A percentile compares a stretch with the other conserved stretches of the same genome.
Conservation (phyloP, 2,797 vertebrate species). For the Pipistrellus pygmaeus region DNA sequence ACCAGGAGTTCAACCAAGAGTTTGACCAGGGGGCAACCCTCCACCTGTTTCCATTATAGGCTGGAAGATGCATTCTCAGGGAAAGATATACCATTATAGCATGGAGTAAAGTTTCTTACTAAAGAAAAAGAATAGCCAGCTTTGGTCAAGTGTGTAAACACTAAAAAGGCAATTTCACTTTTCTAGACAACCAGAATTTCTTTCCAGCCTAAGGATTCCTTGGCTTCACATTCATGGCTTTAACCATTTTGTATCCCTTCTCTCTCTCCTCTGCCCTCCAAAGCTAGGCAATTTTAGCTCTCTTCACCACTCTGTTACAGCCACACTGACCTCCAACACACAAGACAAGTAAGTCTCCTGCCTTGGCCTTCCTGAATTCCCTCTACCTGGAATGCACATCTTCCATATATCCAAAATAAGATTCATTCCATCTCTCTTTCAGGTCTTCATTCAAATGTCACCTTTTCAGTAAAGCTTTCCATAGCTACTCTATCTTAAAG, state of each 20-base stretch:
- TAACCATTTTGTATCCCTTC: background rate
- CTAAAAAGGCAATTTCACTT: constrained; percentile 16
- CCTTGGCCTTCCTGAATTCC: constrained; percentile 25
- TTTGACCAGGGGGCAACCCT: background rate
- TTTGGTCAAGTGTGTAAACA: background rate
- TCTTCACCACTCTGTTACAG: background rate
- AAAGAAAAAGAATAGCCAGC: background rate
- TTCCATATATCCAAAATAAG: background rate
- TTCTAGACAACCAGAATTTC: constrained; percentile 43
- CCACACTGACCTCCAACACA: background rate
- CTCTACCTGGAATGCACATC: background rate
- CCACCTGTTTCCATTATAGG: background rate
- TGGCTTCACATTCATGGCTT: background rate
- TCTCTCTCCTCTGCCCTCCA: background rate
- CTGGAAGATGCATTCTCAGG: constrained; percentile 5
- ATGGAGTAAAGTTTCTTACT: constrained; percentile 14
- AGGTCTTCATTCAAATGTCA: constrained; percentile 27
- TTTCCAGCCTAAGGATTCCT: constrained; percentile 47
- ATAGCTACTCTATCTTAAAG: background rate
- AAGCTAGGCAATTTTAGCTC: background rate
- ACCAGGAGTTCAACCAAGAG: too few species aligned
- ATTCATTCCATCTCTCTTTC: background rate
- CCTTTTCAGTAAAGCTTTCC: constrained; percentile 46
- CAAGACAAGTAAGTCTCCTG: background rate
- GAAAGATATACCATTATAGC: constrained; percentile 26